Percentiles rank a stretch among this genome's conserved stretches.
Conservation (phyloP, 2,797 vertebrate species). For the Odontamblyopus lacepedii region DNA sequence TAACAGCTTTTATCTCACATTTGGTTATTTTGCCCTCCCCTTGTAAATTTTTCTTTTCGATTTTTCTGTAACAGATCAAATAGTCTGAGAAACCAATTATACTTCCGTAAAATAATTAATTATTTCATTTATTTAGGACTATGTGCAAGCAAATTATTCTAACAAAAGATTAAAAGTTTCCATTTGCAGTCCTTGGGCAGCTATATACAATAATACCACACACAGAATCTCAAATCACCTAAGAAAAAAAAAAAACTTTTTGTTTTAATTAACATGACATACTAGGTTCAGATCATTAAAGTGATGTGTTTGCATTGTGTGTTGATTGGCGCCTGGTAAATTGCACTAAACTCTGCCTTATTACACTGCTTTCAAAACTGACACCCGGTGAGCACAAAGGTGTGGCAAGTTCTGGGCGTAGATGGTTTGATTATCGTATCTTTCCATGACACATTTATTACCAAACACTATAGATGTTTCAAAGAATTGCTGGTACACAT, state of each 20-base stretch:
- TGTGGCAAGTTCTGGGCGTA: constrained; percentile 31
- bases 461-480: constrained; percentile 8
- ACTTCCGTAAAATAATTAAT: too few relatives aligned
- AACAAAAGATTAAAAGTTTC: too few relatives aligned
- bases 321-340: too few relatives aligned
- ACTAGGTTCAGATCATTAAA: too few relatives aligned
- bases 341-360: constrained; percentile 34
- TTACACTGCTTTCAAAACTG: constrained; percentile 16
- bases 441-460: constrained; percentile 25
- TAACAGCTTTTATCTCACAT: background rate
- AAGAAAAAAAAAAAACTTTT: constrained; percentile 8
- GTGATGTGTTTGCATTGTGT: too few relatives aligned
- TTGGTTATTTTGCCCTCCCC: background rate
- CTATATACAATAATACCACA: background rate
- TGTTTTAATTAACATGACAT: constrained; percentile 37
- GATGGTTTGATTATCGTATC: constrained; percentile 26
- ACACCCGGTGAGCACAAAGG: constrained; percentile 20
- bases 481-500: background rate
- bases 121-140: too few relatives aligned
- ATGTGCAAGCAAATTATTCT: too few relatives aligned
- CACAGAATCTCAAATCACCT: constrained; percentile 18
- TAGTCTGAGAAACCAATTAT: too few relatives aligned
- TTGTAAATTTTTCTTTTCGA: too few relatives aligned
- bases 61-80: too few relatives aligned
- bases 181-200: too few relatives aligned